Conservation (phyloP, 2,797 vertebrate genomes). For the Choloepus didactylus region DNA sequence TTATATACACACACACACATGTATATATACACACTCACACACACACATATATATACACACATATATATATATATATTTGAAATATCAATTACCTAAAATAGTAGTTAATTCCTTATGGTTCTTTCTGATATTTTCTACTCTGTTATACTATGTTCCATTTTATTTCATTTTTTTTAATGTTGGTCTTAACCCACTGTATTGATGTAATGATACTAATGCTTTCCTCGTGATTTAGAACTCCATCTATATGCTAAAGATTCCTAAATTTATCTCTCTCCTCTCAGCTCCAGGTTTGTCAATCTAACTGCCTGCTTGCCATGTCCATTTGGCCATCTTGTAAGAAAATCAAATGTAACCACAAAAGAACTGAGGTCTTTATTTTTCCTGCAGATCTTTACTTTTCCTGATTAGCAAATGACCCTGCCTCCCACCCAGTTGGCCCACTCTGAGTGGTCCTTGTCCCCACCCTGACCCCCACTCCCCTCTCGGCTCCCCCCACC, state of each 20-base stretch:
- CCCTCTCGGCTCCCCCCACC: not conserved
- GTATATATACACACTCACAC: not conserved
- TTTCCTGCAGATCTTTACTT: not conserved
- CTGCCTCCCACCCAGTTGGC: not conserved
- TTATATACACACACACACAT: not conserved
- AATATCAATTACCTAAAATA: slow-evolving; percentile 53
- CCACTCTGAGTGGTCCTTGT: not conserved
- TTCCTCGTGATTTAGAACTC: slow-evolving; percentile 57
- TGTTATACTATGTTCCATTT: not conserved
- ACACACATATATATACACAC: not conserved
- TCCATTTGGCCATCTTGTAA: slow-evolving; percentile 10
- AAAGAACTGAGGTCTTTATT: slow-evolving; percentile 15
- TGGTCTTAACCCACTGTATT: slow-evolving; percentile 39
- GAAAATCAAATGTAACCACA: slow-evolving; percentile 50
- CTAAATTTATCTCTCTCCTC: slow-evolving; percentile 61
- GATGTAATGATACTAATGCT: slow-evolving; percentile 60
- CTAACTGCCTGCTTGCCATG: not conserved
- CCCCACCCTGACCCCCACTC: not conserved
- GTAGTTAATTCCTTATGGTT: not conserved
- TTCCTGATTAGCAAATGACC: not conserved
- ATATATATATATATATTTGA: not conserved
- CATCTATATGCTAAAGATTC: slow-evolving; percentile 12
- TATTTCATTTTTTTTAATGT: not conserved
- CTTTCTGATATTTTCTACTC: slow-evolving; percentile 38
- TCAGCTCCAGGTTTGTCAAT: slow-evolving; percentile 57